These are phyloP conservation scores for Bugula neritina DNA, from an alignment of 2,888 invertebrate species.

Conservation along the genomic window DNA sequence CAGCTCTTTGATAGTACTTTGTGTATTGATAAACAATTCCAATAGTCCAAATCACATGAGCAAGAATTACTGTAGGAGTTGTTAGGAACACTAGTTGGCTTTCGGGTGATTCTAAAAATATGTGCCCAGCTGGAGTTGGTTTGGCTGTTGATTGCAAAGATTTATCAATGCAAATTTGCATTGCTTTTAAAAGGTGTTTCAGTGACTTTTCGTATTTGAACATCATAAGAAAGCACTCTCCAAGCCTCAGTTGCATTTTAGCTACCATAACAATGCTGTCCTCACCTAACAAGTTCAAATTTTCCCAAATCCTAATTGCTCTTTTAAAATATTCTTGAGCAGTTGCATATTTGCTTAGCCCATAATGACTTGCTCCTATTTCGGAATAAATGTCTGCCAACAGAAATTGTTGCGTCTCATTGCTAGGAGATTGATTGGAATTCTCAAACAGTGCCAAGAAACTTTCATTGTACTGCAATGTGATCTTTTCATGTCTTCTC, in stretches of 20 bases:
- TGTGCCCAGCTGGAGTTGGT: neutral
- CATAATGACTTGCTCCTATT: neutral
- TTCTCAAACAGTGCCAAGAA: neutral
- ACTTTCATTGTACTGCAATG: neutral
- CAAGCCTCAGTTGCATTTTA: neutral
- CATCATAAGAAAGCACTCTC: neutral
- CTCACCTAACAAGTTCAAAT: neutral
- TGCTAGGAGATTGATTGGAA: neutral
- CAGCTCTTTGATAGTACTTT: neutral
- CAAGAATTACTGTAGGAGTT: neutral
- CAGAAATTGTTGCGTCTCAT: neutral
- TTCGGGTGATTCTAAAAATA: neutral
- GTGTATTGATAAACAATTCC: neutral
- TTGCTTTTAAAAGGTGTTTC: neutral
- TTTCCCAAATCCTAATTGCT: neutral
- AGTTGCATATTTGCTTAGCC: neutral
- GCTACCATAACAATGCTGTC: neutral
- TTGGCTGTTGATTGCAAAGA: neutral
- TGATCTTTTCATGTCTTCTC: neutral
- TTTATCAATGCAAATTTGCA: neutral
- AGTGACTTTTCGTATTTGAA: neutral
- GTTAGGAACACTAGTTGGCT: neutral
- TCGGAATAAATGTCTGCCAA: neutral
- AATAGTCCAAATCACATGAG: neutral
- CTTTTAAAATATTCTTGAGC: neutral